Evolutionary conservation across 1,140 invertebrate species (phyloP).

Genomic region (Drosophila prosaltans): DNA sequence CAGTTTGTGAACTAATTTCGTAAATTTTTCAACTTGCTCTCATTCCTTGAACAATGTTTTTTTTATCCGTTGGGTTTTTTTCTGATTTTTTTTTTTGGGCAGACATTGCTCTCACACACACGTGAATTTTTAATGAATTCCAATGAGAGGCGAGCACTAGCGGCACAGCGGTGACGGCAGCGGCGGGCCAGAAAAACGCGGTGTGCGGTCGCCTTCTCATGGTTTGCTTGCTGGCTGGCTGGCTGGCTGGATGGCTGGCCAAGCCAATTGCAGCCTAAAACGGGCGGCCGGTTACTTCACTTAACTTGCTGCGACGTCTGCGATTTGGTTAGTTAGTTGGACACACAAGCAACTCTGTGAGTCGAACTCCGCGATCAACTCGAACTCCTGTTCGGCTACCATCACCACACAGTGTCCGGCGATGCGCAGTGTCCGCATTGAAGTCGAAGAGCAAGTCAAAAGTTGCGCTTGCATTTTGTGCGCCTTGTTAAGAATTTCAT

Average conservation of each 20-base stretch:
- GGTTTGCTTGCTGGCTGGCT: constrained; percentile 16
- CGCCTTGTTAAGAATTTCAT: constrained; percentile 82
- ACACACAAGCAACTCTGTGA: constrained; percentile 21
- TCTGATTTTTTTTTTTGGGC: constrained; percentile 75
- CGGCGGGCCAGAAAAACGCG: constrained; percentile 65
- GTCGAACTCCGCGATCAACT: constrained; percentile 15
- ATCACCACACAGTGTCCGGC: too few species aligned
- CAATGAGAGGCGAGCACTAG: constrained; percentile 59
- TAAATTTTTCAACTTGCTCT: constrained; percentile 82
- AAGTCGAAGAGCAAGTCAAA: constrained; percentile 36
- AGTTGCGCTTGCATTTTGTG: constrained; percentile 67
- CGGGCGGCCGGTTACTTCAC: constrained; percentile 70
- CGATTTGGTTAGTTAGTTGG: constrained; percentile 77
- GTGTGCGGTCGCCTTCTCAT: constrained; percentile 76
- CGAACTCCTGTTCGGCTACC: constrained; percentile 4
- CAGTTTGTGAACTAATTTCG: constrained; percentile 82
- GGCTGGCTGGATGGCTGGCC: constrained; percentile 14
- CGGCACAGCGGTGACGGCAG: constrained; percentile 30
- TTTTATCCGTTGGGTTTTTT: constrained; percentile 42
- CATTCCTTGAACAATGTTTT: constrained; percentile 72
- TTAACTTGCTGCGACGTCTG: constrained; percentile 65
- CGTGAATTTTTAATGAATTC: constrained; percentile 82
- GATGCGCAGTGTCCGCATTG: constrained; percentile 27
- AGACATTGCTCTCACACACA: constrained; percentile 53
- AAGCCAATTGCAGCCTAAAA: constrained; percentile 63